Conservation (phyloP, 2,888 invertebrate species). For the Beris chalybata region DNA sequence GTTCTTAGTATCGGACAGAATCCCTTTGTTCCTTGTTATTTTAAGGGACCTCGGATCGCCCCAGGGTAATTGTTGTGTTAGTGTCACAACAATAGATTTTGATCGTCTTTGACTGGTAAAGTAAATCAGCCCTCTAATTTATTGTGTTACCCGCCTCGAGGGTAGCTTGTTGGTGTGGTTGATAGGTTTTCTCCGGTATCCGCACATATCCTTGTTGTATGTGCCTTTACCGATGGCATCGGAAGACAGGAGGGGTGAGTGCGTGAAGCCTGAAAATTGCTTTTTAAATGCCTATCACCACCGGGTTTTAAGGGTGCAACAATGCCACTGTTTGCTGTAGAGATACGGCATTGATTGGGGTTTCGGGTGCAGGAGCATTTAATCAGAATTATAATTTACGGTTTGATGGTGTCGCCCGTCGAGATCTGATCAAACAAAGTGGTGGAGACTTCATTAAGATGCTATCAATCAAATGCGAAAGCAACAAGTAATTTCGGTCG, state of each 20-base stretch:
- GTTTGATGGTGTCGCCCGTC: constrained; percentile 12
- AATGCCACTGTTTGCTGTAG: background rate
- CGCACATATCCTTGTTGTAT: background rate
- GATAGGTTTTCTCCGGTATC: constrained; percentile 21
- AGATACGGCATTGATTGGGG: background rate
- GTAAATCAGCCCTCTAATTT: constrained; percentile 36
- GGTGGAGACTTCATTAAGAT: too few species aligned
- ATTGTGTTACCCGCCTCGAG: constrained; percentile 29
- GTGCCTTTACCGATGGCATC: background rate
- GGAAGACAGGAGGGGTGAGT: constrained; percentile 25
- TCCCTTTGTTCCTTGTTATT: constrained; percentile 33
- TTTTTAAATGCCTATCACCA: constrained; percentile 31
- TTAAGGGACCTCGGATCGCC: constrained; percentile 38
- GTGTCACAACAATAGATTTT: constrained; percentile 43
- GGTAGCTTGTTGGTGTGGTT: constrained; percentile 28
- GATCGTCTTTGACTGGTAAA: constrained; percentile 31
- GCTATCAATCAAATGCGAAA: too few species aligned
- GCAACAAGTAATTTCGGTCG: too few species aligned
- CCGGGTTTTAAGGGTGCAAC: constrained; percentile 19
- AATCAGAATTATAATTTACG: constrained; percentile 6
- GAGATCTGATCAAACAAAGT: constrained; percentile 11
- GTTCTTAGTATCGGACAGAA: constrained; percentile 9
- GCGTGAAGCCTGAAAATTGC: constrained; percentile 32
- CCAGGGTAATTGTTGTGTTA: constrained; percentile 43
- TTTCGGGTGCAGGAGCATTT: constrained; percentile 1